Base-by-base conservation (phyloP, 2,888 invertebrate genomes). In the Diploptera punctata region DNA sequence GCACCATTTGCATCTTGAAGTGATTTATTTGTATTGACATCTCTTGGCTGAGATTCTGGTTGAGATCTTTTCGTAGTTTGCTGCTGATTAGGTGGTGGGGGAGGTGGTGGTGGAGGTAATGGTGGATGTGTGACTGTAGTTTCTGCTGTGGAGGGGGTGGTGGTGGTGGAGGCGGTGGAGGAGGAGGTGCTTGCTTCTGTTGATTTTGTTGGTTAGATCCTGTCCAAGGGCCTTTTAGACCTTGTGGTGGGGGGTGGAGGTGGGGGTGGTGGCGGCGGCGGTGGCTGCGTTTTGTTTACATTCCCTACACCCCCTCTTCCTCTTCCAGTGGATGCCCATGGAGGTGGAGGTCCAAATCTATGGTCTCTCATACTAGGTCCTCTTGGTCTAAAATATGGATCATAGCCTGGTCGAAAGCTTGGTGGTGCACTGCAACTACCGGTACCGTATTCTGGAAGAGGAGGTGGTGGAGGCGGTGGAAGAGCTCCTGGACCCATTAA, bases 221-320 rank as follows among this genome's bases (percentile, higher is more conserved):
- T 19, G 18, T 16, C 68, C 54, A 68, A 13, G 68, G 57, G 3
- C 78, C 76, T 44, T 83, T 84, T 16, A 87, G 77, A 70, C 84
- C 86, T 72, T 80, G 79, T 0, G 83, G 83, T n/a, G n/a, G n/a
- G n/a, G n/a, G n/a, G n/a, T n/a, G n/a, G n/a, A n/a, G n/a, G n/a
- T n/a, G n/a, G n/a, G n/a, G n/a, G n/a, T n/a, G n/a, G n/a, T 16
- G 57, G 54, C 3, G 16, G 13, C 16, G 10, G 10, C 16, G 57
- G 54, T 2, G 16, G 13, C n/a, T 29, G 57, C 0, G 5, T 31
- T 57, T 57, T 57, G 26, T 31, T 29, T 16, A 57, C 29, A 31
- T 57, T 57, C 16, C 57, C 57, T 10, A 33, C 10, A 4, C 13
- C n/a, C 24, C 29, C 52, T 52, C 52, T 26, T 21, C 57, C 57